Percentiles rank a stretch among this genome's conserved stretches.
Evolutionary conservation across 2,797 vertebrate genomes (phyloP).

Genomic region (Sphenopsis melanotis): DNA sequence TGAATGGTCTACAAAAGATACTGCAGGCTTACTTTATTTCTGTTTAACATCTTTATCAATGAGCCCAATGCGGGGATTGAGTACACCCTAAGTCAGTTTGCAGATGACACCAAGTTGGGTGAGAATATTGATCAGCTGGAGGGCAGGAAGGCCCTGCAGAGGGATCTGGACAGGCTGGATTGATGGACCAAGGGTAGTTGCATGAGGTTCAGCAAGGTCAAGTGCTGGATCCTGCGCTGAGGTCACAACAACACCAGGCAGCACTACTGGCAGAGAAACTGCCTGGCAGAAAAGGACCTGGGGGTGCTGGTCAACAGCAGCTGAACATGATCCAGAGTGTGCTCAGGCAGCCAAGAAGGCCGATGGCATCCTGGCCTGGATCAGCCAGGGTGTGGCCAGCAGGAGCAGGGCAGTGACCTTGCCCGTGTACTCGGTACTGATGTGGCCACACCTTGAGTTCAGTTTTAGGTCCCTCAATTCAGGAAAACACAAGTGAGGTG

Average conservation of each 20-base stretch:
- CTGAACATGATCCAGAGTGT: accelerated
- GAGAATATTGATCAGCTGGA: not conserved
- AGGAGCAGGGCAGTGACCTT: accelerated
- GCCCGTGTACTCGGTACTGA: accelerated
- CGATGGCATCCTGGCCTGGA: not conserved
- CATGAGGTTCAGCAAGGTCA: not conserved
- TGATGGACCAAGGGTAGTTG: accelerated
- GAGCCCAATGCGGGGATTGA: not conserved
- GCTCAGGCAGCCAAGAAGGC: not conserved
- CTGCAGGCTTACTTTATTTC: not conserved
- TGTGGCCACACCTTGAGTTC: not conserved
- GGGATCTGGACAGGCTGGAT: not conserved
- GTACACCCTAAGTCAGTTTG: not conserved
- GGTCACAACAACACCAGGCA: not conserved
- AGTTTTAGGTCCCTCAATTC: not conserved
- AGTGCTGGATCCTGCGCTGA: not conserved
- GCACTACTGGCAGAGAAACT: accelerated
- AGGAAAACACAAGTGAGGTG: not conserved
- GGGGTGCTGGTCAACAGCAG: accelerated
- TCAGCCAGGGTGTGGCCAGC: not conserved
- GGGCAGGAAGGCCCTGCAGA: not conserved
- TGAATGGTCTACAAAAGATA: not conserved
- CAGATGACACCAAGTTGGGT: not conserved
- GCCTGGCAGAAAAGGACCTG: not conserved
- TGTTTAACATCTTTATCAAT: not conserved